Percentiles rank a stretch among this genome's conserved stretches.
These are phyloP conservation scores for Dendrolimus kikuchii DNA, from an alignment of 1,140 invertebrate species.

Conservation along the genomic window DNA sequence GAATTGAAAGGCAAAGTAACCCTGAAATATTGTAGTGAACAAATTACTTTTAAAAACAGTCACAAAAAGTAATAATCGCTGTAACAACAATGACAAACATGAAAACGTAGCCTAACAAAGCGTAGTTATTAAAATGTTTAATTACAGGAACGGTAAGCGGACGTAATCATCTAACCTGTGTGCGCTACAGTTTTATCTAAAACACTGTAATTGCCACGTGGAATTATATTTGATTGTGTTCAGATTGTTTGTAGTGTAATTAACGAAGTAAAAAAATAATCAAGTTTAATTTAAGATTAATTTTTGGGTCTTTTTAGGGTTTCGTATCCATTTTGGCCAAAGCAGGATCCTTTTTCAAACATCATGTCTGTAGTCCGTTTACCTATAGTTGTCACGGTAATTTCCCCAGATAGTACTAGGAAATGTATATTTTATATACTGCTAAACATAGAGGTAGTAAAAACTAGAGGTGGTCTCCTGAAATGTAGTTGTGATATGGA, in stretches of 20 bases:
- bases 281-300: constrained; percentile 5
- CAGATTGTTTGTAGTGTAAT: constrained; percentile 38
- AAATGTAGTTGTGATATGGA: no score
- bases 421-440: no score
- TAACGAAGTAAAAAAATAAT: constrained; percentile 38
- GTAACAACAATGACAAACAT: constrained; percentile 3
- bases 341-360: no score
- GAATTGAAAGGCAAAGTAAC: no score
- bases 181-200: constrained; percentile 58
- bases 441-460: no score
- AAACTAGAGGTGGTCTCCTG: no score
- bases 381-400: no score
- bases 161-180: constrained; percentile 41
- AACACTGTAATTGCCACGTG: constrained; percentile 53
- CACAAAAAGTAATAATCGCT: not conserved
- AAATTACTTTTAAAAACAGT: constrained; percentile 3
- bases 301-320: constrained; percentile 1
- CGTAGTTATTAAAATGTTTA: constrained; percentile 66
- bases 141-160: constrained; percentile 64
- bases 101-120: constrained; percentile 28
- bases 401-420: no score
- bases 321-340: no score
- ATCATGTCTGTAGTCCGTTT: no score
- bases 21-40: no score
- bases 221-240: constrained; percentile 45